Base-by-base conservation (phyloP, 1,140 invertebrate species). In the Harlomillsia oculata region DNA sequence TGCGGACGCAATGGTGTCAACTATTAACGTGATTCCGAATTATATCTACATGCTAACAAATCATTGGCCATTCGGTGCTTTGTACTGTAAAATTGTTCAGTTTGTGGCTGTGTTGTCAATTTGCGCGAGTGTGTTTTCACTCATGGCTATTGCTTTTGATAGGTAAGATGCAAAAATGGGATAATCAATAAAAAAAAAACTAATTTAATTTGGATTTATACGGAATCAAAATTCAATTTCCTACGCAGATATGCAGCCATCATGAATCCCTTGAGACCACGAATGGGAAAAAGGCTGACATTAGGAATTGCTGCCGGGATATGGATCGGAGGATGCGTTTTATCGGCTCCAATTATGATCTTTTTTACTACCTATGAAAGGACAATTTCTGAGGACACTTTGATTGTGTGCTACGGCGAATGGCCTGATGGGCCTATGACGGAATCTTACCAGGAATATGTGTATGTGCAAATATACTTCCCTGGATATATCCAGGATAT, bases 61-160 rank as follows among this genome's bases (percentile, higher is more conserved):
- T 14, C 80, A 93, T 72, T 98, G 94, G 94, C 89, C 88, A 5
- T 98, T 96, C 67, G 93, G 92, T 0, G 79, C 80, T 41, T 74
- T 86, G 53, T 95, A 94, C 72, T 97, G 93, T 79, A 95, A 94
- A 75, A 83, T 97, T 65, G 84, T 82, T 58, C 89, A 92, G 72
- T 97, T 95, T 73, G 84, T 95, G 34, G 84, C 90, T 0, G 83
- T 90, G 1, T 78, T 94, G 28, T 91, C 90, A 40, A 89, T 97
- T 60, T 85, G 84, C 52, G 91, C 89, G 1, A 92, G 87, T 34
- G 91, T 97, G 25, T 93, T 96, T 72, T 97, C 93, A 0, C 78
- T 97, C 36, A 90, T 95, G 84, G 90, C 92, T 52, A 95, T 97
- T 63, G 90, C 90, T 50, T 84, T 96, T 54, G 93, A 98, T 74